Evolutionary conservation across 1,140 invertebrate genomes (phyloP), one percentile per base, ranked within the genome.

Genomic region (Aphelenchoides avenae): DNA sequence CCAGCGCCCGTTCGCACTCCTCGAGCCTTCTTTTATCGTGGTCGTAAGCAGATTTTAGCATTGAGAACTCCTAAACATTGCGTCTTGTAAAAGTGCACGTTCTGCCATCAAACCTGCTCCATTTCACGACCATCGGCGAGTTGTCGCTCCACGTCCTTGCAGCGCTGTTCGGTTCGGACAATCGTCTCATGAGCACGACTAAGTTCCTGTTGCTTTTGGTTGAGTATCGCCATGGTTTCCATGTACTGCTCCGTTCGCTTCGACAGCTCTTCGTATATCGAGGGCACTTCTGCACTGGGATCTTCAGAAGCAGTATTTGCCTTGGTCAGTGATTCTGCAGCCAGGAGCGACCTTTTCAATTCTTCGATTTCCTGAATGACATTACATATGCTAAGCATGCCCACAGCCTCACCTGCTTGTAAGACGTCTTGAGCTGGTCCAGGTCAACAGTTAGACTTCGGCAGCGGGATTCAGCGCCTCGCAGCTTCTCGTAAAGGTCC

Each of bases 161-260:
- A 58, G 18, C 51, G 34, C 31, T 58, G 27, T 26, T 66, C 42
- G 24, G 55, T 30, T 57, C 49, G 13, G 11, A 54, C 46, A 13
- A 26, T 15, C 9, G 31, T 54, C 15, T 63, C 66, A 15, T 24
- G 52, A n/a, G 33, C 30, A 24, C 39, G 30, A 13, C 52, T 48
- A 20, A 63, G 30, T 63, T 63, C 61, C n/a, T 66, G 27, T 40
- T 63, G 61, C 26, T 63, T 63, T 26, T 70, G 24, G 22, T 27
- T 37, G 34, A 66, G 61, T 18, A 53, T 29, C 31, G 22, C 22
- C 6, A 42, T 57, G 13, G 42, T 24, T 57, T 60, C 63, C 9
- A 26, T 30, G 26, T 57, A 33, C 24, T 60, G 18, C 7, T 15
- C 27, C 13, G 60, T 34, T 58, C 37, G 68, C 6, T 64, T 11